Evolutionary conservation across 2,888 invertebrate species (phyloP).

Genomic region (Odontomyia ornata): DNA sequence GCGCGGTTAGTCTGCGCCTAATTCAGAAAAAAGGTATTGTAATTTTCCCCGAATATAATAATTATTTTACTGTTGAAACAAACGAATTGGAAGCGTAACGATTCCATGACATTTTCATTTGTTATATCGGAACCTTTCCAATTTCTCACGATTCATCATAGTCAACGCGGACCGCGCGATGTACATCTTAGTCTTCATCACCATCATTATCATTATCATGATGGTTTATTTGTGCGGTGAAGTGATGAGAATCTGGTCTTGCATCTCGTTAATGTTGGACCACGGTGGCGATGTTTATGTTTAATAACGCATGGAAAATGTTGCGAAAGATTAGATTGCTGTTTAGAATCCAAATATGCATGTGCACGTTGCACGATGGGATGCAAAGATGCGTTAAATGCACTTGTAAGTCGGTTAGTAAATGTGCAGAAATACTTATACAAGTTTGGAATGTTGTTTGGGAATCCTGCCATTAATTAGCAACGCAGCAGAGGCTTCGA

Average conservation of each 20-base stretch:
- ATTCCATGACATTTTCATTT: conserved; percentile 23
- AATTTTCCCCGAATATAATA: conserved; percentile 6
- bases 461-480: no score
- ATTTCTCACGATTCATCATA: conserved; percentile 13
- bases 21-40: background rate
- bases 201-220: background rate
- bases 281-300: background rate
- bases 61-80: conserved; percentile 13
- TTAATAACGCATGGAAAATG: background rate
- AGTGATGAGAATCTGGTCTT: background rate
- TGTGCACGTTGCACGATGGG: no score
- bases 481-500: no score
- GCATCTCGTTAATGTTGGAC: background rate
- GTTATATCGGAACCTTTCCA: conserved; percentile 1
- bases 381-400: no score
- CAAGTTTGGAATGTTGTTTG: no score
- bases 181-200: background rate
- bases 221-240: background rate
- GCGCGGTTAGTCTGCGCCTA: background rate
- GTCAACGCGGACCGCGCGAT: no score
- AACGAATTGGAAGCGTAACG: background rate
- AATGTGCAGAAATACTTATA: no score
- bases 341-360: no score
- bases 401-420: no score
- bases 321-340: background rate